Evolutionary conservation across 2,113 vertebrate species (phyloP), one percentile per base, ranked within the genome.

Genomic region (Tetraodon nigroviridis): DNA sequence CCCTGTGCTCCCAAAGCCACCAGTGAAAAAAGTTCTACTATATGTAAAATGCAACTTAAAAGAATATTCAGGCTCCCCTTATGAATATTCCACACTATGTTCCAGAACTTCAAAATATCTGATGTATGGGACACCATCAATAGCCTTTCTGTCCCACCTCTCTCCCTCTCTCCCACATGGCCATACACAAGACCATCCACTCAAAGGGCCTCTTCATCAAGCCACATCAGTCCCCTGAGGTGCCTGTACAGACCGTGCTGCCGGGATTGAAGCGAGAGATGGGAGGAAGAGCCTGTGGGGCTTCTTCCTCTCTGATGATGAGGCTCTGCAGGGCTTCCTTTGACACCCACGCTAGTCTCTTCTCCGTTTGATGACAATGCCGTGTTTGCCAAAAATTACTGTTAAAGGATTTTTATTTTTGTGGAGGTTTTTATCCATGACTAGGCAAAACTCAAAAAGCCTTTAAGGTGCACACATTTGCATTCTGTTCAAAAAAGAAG

Each of bases 161-260:
- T 3, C 16, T 55, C 6, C 69, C 42, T 61, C 24, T 46, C 61
- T 29, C 20, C 61, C 62, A 14, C 66, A 58, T 41, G 2, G 69
- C 50, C 61, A 69, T 67, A 67, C 76, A 84, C 82, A 82, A 81
- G 79, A 78, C 70, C 54, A 58, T 69, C 69, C 76, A 80, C 84
- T 86, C 79, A 87, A 81, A 84, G 69, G 45, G 60, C 60, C 14
- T 59, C 64, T 73, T 73, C 72, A 21, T 73, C 19, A 55, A 63
- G 68, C 53, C 57, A 18, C 65, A 58, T 71, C 18, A 13, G 55
- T 69, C 70, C 67, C 74, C 61, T 8, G 58, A 75, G 71, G 71
- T 32, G 20, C 19, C 45, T 71, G 50, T 66, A 24, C 61, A 69
- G 57, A 58, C 65, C 45, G 13, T 17, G 37, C 61, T 78, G 65